phyloP scores from a whole-genome alignment of 2,797 vertebrate genomes.

The Podargus strigoides region DNA sequence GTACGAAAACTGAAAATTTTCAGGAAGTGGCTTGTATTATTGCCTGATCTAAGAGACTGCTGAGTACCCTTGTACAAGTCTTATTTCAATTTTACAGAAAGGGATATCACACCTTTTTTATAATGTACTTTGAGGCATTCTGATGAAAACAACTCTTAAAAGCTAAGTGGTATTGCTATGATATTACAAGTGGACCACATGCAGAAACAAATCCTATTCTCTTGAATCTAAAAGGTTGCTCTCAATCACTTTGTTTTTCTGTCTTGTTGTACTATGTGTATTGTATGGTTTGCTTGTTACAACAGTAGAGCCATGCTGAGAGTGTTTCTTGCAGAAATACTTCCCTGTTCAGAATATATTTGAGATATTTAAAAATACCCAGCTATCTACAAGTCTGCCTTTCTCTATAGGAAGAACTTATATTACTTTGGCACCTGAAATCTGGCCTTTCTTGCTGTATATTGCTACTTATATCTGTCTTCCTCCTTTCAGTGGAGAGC shows the following conservation, averaged over 20 bases:
- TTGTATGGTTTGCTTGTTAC: not conserved
- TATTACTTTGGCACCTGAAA: not conserved
- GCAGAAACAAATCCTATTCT: slow-evolving; percentile 5
- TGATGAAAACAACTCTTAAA: not conserved
- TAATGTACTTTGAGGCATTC: not conserved
- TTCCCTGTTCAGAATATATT: not conserved
- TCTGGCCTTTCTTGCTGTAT: not conserved
- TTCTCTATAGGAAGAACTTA: not conserved
- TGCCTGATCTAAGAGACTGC: not conserved
- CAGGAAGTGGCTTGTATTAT: not conserved
- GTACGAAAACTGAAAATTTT: not conserved
- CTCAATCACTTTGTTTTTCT: not conserved
- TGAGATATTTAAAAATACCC: not conserved
- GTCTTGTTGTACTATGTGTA: not conserved
- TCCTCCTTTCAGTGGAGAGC: not conserved
- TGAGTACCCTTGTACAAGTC: not conserved
- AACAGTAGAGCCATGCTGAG: not conserved
- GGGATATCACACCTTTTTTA: not conserved
- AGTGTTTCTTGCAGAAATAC: not conserved
- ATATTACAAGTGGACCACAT: slow-evolving; percentile 20
- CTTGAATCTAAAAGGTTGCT: not conserved
- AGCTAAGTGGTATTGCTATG: not conserved
- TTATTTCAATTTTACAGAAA: not conserved
- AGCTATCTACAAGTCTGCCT: not conserved
- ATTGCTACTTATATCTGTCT: not conserved